These are phyloP conservation scores for Hecatera dysodea DNA, from an alignment of 2,888 invertebrate species.

Conservation along the genomic window DNA sequence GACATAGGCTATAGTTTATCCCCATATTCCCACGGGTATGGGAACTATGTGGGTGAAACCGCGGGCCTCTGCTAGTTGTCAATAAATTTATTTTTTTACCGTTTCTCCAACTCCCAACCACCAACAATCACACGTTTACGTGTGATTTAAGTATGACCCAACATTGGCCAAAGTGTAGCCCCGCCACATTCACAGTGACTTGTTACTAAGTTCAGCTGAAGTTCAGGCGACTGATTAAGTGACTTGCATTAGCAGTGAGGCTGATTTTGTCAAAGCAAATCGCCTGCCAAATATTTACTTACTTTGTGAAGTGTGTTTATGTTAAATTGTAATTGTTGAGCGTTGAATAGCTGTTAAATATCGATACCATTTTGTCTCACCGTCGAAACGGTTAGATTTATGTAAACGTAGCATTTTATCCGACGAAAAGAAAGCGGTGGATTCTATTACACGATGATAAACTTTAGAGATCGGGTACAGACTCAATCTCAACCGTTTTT, in stretches of 20 bases:
- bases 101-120: background rate
- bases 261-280: conserved; percentile 70
- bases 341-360: background rate
- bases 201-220: conserved; percentile 61
- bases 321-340: conserved; percentile 34
- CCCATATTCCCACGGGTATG: too few species aligned
- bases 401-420: background rate
- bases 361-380: background rate
- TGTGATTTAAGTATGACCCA: conserved; percentile 32
- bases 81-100: background rate
- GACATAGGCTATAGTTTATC: too few species aligned
- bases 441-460: conserved; percentile 34
- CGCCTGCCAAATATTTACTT: conserved; percentile 65
- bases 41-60: too few species aligned
- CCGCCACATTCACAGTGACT: conserved; percentile 55
- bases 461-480: conserved; percentile 34
- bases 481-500: conserved; percentile 44
- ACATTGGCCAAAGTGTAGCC: conserved; percentile 28
- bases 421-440: background rate
- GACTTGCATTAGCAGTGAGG: conserved; percentile 68
- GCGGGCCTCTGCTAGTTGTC: too few species aligned
- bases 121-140: too few species aligned
- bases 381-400: conserved; percentile 7
- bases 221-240: conserved; percentile 70
- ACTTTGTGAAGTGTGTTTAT: conserved; percentile 39